Evolutionary conservation across 2,888 invertebrate genomes (phyloP), one percentile per base, ranked within the genome.

Genomic region (Caenorhabditis wallacei): DNA sequence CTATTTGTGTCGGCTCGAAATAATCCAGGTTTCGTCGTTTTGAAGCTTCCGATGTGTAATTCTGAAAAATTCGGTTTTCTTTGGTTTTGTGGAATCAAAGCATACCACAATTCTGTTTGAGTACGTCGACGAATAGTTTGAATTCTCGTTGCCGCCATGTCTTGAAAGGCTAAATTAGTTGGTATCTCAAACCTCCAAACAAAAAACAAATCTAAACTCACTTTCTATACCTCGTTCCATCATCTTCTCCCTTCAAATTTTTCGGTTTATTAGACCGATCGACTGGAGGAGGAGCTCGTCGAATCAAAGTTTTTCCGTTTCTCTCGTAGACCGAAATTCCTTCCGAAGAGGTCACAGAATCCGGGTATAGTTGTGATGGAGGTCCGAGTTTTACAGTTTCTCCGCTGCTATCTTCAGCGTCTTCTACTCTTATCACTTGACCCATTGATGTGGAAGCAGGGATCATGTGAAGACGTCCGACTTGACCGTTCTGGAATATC

Each of bases 221-320:
- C 72, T 75, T 75, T 48, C 57, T 63, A 40, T 81, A 72, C 57
- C 53, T 13, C 8, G 35, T 46, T 35, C 46, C 53, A 11, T 79
- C 64, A 2, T 83, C 79, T 13, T 83, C 79, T 2, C 30, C 30
- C n/a, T 70, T 37, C 51, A 80, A 10, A 37, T 48, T 83, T 37
- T 68, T 72, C 18, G 83, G 83, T 24, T 83, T 83, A 35, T 80
- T 83, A 11, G 75, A 69, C n/a, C 83, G 20, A 43, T 83, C 83
- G 13, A 83, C 66, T 35, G 83, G 83, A 0, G 83, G 83, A 20
- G 83, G 80, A 13, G 54, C 75, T n/a, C 46, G n/a, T 30, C 78
- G 16, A 10, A 68, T 78, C n/a, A 74, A n/a, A 1, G 59, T 59
- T 46, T 54, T 35, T 46, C 78, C 57, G 37, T 72, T 80, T 4